Percentiles rank a stretch among this genome's conserved stretches.
Conservation (phyloP, 92 coral and sea anemone genomes). For the Epizoanthus stellaris region DNA sequence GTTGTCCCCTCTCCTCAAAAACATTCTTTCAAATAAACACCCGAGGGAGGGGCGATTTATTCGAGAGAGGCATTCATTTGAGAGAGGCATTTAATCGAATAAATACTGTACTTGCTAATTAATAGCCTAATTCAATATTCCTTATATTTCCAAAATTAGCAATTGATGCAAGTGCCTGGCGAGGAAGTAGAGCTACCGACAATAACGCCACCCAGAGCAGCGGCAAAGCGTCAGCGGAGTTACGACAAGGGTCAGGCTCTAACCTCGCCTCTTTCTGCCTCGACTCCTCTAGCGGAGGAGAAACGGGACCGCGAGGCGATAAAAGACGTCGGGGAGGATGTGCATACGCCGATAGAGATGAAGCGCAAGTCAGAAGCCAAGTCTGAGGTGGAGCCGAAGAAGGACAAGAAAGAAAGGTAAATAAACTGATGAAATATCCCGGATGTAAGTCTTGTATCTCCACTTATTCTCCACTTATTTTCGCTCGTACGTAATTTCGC, state of each 20-base stretch:
- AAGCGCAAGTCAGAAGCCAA: slow-evolving; percentile 23
- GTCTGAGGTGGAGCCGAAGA: slow-evolving; percentile 26
- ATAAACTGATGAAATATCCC: not conserved
- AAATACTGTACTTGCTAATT: no score
- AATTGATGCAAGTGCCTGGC: slow-evolving; percentile 76
- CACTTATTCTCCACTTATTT: no score
- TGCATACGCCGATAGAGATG: slow-evolving; percentile 7
- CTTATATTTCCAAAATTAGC: slow-evolving; percentile 47
- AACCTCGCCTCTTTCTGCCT: slow-evolving; percentile 22
- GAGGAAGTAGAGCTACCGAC: slow-evolving; percentile 48
- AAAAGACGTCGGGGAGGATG: not conserved
- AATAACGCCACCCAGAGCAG: slow-evolving; percentile 13
- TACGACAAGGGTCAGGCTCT: slow-evolving; percentile 43
- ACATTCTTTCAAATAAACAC: no score
- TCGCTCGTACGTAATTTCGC: no score
- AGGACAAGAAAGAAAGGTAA: slow-evolving; percentile 22
- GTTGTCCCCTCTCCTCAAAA: no score
- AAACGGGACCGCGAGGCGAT: not conserved
- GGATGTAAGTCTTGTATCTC: no score
- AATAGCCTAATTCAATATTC: not conserved
- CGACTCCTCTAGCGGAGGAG: slow-evolving; percentile 28
- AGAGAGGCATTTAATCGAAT: no score
- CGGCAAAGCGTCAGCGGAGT: slow-evolving; percentile 12
- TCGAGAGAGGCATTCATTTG: no score
- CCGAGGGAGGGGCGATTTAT: no score